A percentile compares a stretch with the other conserved stretches of the same genome.
Conservation (phyloP, 2,888 invertebrate species). For the Osmoderma eremita region DNA sequence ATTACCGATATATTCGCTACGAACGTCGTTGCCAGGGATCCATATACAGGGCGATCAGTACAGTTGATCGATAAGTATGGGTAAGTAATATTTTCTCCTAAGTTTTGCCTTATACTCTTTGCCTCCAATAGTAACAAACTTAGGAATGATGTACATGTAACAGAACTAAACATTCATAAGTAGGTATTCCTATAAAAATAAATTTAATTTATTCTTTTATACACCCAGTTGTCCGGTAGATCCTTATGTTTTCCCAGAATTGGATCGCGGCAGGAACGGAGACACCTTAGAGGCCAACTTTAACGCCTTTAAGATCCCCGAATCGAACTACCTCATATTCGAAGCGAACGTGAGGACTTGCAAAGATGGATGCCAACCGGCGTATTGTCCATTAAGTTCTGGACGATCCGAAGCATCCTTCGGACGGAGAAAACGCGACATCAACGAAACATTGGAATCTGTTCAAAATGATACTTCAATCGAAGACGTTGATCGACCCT, state of each 20-base stretch:
- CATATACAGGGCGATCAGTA: conserved; percentile 89
- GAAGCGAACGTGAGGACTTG: conserved; percentile 92
- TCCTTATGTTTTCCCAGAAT: conserved; percentile 89
- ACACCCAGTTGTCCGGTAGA: conserved; percentile 84
- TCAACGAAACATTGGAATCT: conserved; percentile 59
- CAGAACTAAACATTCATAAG: too few species aligned
- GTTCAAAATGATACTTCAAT: conserved; percentile 44
- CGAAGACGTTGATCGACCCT: conserved; percentile 50
- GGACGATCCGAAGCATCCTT: conserved; percentile 86
- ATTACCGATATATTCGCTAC: conserved; percentile 92
- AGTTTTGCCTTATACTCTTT: too few species aligned
- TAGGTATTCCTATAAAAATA: neutral
- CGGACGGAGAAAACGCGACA: conserved; percentile 73
- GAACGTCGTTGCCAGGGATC: conserved; percentile 91
- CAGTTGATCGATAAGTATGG: conserved; percentile 90
- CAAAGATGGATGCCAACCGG: conserved; percentile 89
- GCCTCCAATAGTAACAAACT: too few species aligned
- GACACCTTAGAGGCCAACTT: conserved; percentile 91
- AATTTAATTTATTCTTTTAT: conserved; percentile 45
- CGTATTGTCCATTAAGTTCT: conserved; percentile 83
- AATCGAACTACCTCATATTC: conserved; percentile 92
- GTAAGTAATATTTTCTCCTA: conserved; percentile 64
- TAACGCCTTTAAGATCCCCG: conserved; percentile 94
- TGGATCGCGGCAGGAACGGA: conserved; percentile 85
- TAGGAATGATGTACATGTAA: too few species aligned